Conservation (phyloP, 2,797 vertebrate species). For the Hirundo rustica region DNA sequence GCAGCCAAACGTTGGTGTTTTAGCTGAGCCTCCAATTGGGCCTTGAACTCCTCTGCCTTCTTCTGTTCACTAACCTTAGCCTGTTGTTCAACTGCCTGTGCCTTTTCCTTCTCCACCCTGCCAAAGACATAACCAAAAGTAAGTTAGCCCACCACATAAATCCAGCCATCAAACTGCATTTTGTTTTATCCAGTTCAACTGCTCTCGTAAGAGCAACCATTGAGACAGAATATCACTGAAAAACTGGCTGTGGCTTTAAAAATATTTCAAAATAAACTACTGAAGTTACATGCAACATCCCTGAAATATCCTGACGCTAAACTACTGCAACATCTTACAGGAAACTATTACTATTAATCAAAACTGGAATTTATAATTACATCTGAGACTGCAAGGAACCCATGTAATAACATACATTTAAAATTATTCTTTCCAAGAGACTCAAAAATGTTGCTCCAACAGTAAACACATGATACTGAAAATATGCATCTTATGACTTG, state of each 20-base stretch:
- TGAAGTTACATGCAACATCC: background rate
- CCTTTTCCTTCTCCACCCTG: constrained; percentile 98
- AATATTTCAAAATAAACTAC: background rate
- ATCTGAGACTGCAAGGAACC: background rate
- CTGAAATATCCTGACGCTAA: background rate
- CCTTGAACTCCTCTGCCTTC: constrained; percentile 87
- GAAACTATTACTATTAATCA: background rate
- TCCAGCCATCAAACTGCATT: background rate
- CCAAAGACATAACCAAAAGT: constrained; percentile 53
- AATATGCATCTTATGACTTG: background rate
- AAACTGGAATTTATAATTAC: background rate
- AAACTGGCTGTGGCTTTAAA: background rate
- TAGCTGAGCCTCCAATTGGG: constrained; percentile 88
- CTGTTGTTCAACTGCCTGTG: constrained; percentile 92
- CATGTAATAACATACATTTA: background rate
- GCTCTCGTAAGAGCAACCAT: background rate
- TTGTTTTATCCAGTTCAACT: background rate
- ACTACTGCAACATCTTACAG: background rate
- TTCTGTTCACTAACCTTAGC: constrained; percentile 90
- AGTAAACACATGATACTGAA: background rate
- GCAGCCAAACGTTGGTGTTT: constrained; percentile 89
- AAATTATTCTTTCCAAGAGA: background rate
- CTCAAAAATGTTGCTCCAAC: background rate
- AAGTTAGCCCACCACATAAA: constrained; percentile 6
- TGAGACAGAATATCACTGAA: background rate